Conservation (phyloP, 1,140 invertebrate species). For the Cryptotermes secundus region DNA sequence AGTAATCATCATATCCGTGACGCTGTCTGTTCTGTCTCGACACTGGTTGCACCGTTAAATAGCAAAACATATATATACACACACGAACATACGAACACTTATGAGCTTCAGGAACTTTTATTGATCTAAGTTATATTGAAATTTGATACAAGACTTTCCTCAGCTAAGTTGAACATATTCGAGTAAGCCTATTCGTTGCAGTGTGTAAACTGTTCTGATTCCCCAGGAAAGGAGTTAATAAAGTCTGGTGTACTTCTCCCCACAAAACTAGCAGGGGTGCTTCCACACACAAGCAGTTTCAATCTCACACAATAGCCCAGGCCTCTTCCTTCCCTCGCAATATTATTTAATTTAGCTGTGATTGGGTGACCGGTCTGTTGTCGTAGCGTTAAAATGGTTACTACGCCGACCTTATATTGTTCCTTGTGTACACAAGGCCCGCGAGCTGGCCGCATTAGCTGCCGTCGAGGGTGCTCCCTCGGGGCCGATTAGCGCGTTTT, state of each 20-base stretch:
- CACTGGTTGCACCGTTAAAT: too few species aligned
- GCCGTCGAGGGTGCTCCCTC: neutral
- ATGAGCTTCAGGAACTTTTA: too few species aligned
- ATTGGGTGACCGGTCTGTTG: neutral
- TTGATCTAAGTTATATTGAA: too few species aligned
- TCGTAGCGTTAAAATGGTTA: neutral
- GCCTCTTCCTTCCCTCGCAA: neutral
- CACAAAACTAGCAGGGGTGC: neutral
- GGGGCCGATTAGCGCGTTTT: conserved; percentile 2
- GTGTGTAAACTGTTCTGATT: neutral
- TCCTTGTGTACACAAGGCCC: neutral
- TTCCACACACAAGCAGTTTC: too few species aligned
- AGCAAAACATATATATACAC: too few species aligned
- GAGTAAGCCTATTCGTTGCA: neutral
- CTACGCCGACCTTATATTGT: neutral
- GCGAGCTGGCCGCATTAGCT: too few species aligned
- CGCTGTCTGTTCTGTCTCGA: too few species aligned
- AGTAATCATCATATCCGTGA: too few species aligned
- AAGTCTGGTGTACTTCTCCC: neutral
- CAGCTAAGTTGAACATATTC: neutral
- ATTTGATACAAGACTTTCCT: too few species aligned
- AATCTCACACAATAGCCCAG: neutral
- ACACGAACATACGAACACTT: too few species aligned
- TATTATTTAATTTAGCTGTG: conserved; percentile 15
- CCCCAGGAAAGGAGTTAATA: neutral